phyloP scores from a whole-genome alignment of 2,888 invertebrate genomes.

The Philereme vetulata region DNA sequence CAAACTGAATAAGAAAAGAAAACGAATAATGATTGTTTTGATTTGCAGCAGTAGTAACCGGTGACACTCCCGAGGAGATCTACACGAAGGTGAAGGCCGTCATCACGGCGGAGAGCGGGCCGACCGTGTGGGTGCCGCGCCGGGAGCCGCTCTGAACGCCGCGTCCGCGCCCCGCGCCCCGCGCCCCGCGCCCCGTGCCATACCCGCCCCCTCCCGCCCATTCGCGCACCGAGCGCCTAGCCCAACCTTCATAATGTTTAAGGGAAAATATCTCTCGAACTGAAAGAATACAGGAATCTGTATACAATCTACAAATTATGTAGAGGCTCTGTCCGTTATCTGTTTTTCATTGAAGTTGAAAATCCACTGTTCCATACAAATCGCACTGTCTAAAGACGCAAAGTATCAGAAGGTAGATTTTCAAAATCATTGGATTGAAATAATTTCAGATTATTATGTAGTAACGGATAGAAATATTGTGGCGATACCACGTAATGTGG shows the following conservation, averaged over 20 bases:
- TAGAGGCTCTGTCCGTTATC: not conserved
- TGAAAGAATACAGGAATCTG: not conserved
- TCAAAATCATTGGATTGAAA: too few relatives aligned
- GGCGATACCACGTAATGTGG: too few relatives aligned
- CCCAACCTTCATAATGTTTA: not conserved
- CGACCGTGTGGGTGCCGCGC: conserved; percentile 98
- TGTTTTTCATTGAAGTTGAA: too few relatives aligned
- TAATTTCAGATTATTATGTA: too few relatives aligned
- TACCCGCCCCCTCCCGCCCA: conserved; percentile 66
- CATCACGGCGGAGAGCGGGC: conserved; percentile 97
- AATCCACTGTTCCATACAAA: too few relatives aligned
- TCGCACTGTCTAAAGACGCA: too few relatives aligned
- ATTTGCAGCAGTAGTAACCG: conserved; percentile 94
- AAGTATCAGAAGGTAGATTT: too few relatives aligned
- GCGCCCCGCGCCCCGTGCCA: conserved; percentile 10
- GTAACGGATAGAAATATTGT: too few relatives aligned
- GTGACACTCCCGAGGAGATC: conserved; percentile 98
- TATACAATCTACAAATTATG: not conserved
- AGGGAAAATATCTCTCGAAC: not conserved
- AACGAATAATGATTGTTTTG: conserved; percentile 3
- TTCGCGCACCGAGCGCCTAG: not conserved
- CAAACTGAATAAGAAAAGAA: too few relatives aligned
- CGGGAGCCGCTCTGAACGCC: conserved; percentile 94
- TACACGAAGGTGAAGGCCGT: conserved; percentile 97
- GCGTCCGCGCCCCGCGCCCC: conserved; percentile 69